A percentile compares a stretch with the other conserved stretches of the same genome.
Conservation (phyloP, 2,888 invertebrate genomes). For the Galerucella nymphaeae region DNA sequence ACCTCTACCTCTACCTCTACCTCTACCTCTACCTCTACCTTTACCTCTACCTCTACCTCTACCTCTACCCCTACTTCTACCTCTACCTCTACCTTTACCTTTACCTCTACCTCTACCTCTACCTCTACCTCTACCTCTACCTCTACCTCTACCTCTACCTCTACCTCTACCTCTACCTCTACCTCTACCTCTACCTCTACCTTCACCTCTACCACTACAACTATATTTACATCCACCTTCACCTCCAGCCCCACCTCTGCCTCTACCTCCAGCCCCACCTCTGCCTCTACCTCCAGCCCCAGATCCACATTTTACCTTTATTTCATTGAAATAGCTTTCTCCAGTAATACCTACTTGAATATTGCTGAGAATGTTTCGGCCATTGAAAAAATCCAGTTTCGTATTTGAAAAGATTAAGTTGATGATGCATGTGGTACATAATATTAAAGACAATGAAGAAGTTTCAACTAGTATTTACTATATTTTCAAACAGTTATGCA, state of each 20-base stretch:
- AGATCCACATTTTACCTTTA: neutral
- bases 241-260: neutral
- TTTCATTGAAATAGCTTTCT: too few species aligned
- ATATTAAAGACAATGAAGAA: too few species aligned
- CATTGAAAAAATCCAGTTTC: too few species aligned
- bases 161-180: neutral
- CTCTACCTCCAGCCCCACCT: neutral
- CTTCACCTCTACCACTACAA: neutral
- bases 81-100: neutral
- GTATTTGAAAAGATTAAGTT: too few species aligned
- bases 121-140: neutral
- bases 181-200: neutral
- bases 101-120: neutral
- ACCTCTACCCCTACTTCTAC: neutral
- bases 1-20: neutral
- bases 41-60: slow-evolving; percentile 1
- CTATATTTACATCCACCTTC: neutral
- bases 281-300: neutral
- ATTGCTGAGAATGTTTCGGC: too few species aligned
- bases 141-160: neutral
- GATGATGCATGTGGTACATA: too few species aligned
- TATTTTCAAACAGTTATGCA: too few species aligned
- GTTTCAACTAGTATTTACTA: too few species aligned
- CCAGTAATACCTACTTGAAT: too few species aligned
- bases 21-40: neutral